phyloP scores from a whole-genome alignment of 2,797 vertebrate genomes.

The Lagocephalus sceleratus region DNA sequence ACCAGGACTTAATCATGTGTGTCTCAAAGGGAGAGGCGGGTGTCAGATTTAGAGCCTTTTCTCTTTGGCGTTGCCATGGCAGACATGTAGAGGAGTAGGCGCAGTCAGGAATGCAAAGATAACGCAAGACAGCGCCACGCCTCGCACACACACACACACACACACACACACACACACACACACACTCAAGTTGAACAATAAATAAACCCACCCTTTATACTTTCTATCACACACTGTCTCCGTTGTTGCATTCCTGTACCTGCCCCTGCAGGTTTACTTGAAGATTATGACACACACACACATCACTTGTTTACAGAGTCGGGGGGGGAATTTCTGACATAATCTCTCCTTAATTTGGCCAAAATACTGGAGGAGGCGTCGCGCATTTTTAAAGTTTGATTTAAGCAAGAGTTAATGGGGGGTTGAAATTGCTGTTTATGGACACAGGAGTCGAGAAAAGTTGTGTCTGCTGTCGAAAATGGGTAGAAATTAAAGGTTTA shows the following conservation, averaged over 20 bases:
- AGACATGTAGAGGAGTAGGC: slow-evolving; percentile 47
- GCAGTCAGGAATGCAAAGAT: slow-evolving; percentile 71
- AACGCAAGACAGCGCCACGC: slow-evolving; percentile 54
- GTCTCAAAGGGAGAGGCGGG: slow-evolving; percentile 44
- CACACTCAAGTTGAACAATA: slow-evolving; percentile 20
- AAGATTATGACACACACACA: slow-evolving; percentile 47
- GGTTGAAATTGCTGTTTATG: background rate
- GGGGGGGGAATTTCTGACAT: slow-evolving; percentile 18
- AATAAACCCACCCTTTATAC: slow-evolving; percentile 35
- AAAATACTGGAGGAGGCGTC: slow-evolving; percentile 12
- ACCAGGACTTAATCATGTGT: slow-evolving; percentile 51
- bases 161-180: slow-evolving; percentile 15
- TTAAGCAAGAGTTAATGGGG: background rate
- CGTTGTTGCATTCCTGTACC: slow-evolving; percentile 53
- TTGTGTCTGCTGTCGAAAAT: background rate
- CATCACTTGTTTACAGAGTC: slow-evolving; percentile 41
- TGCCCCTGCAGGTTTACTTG: slow-evolving; percentile 53
- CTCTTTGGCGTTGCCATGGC: slow-evolving; percentile 59
- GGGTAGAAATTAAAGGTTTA: background rate
- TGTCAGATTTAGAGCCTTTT: slow-evolving; percentile 59
- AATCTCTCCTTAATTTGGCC: slow-evolving; percentile 25
- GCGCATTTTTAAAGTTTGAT: slow-evolving; percentile 2
- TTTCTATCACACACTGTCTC: slow-evolving; percentile 36
- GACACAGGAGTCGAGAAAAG: background rate
- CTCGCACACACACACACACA: slow-evolving; percentile 24